These are phyloP conservation scores for Alcis repandata DNA, from an alignment of 2,888 invertebrate species.

Conservation along the genomic window DNA sequence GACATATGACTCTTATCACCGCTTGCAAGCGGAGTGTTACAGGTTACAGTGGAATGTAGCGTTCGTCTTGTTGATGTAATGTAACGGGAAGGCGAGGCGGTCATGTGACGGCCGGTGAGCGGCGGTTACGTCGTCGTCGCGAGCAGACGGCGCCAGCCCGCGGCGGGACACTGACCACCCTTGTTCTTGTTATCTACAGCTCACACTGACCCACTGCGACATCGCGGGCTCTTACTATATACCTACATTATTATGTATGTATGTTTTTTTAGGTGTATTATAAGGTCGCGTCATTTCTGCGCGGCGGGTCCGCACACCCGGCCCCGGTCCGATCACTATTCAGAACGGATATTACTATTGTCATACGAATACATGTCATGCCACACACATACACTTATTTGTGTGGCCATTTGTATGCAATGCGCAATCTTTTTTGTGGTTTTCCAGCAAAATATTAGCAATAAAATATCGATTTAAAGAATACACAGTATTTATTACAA, in stretches of 20 bases:
- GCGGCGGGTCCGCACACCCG: background rate
- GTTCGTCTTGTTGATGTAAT: background rate
- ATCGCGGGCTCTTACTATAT: background rate
- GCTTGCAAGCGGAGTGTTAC: background rate
- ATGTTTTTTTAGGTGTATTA: background rate
- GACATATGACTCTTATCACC: background rate
- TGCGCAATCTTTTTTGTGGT: background rate
- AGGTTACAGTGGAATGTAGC: background rate
- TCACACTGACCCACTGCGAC: background rate
- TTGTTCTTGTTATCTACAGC: background rate
- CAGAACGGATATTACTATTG: no score
- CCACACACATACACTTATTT: background rate
- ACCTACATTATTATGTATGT: background rate
- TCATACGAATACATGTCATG: background rate
- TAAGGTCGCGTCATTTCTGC: no score
- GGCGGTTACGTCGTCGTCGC: background rate
- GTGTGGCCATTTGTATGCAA: background rate
- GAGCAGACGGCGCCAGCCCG: no score
- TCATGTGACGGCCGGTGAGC: background rate
- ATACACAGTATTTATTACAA: background rate
- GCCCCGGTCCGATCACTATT: background rate
- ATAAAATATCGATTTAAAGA: conserved; percentile 5
- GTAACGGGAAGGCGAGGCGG: background rate
- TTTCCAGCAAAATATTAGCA: background rate
- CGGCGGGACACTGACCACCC: background rate